Conservation (phyloP, 2,797 vertebrate genomes). For the Manis pentadactyla region DNA sequence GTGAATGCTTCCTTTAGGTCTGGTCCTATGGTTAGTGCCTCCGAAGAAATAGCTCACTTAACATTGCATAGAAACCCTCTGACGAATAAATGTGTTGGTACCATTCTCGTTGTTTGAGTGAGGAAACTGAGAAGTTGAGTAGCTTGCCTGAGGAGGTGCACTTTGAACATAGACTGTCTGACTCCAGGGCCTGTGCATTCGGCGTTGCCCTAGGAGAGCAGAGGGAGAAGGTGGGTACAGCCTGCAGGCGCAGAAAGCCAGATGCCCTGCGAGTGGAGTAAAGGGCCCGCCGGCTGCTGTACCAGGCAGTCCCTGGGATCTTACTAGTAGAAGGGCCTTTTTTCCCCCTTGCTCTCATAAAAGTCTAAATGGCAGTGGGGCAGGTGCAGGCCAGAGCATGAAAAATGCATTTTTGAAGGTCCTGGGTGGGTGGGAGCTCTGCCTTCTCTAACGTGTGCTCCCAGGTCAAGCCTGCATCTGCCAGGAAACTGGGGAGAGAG, state of each 20-base stretch:
- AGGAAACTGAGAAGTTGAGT: not conserved
- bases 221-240: not conserved
- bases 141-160: too few species aligned
- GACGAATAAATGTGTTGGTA: not conserved
- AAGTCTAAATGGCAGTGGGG: not conserved
- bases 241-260: not conserved
- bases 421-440: not conserved
- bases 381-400: not conserved
- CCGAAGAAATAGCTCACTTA: not conserved
- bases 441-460: not conserved
- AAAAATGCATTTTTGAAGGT: not conserved
- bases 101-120: not conserved
- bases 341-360: not conserved
- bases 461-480: too few species aligned
- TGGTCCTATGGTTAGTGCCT: not conserved
- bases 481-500: not conserved
- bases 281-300: accelerated
- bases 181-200: not conserved
- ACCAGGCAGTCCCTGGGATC: not conserved
- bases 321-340: not conserved
- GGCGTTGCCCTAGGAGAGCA: not conserved
- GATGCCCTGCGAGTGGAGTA: accelerated
- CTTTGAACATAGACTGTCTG: not conserved
- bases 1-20: not conserved
- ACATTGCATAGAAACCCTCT: not conserved